A percentile compares a stretch with the other conserved stretches of the same genome.
phyloP scores from a whole-genome alignment of 2,888 invertebrate species.

The Eurytoma adleriae region DNA sequence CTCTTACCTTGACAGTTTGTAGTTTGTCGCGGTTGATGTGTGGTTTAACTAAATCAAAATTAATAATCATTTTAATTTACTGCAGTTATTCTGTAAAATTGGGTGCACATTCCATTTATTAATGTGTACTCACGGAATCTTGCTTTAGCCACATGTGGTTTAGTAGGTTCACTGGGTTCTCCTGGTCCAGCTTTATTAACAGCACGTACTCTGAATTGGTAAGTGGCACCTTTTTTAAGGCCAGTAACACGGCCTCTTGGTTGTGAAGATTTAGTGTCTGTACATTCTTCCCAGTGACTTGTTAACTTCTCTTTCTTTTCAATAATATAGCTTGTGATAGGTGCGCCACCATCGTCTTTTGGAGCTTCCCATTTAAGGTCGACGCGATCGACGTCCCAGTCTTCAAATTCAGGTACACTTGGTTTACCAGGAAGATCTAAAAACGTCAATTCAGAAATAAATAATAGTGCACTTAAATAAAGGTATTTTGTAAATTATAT shows the following conservation, averaged over 20 bases:
- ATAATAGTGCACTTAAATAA: not conserved
- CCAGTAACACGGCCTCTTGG: constrained; percentile 91
- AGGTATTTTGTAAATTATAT: constrained; percentile 1
- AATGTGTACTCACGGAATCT: constrained; percentile 85
- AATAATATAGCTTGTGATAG: constrained; percentile 90
- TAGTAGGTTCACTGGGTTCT: constrained; percentile 92
- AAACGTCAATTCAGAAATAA: constrained; percentile 23
- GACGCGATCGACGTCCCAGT: constrained; percentile 93
- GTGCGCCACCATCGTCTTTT: constrained; percentile 86
- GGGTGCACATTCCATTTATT: not conserved
- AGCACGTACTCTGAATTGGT: constrained; percentile 96
- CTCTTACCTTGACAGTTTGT: constrained; percentile 90
- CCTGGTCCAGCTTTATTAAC: constrained; percentile 96
- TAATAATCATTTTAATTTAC: not conserved
- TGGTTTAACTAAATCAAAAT: constrained; percentile 87
- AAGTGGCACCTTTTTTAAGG: constrained; percentile 92
- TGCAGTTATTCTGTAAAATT: not conserved
- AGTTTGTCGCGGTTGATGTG: constrained; percentile 96
- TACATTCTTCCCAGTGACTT: constrained; percentile 88
- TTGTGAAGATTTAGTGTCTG: constrained; percentile 81
- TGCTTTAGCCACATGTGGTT: constrained; percentile 91
- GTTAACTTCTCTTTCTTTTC: constrained; percentile 92
- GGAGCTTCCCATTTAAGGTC: constrained; percentile 91
- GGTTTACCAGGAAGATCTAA: constrained; percentile 90
- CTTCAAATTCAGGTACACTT: constrained; percentile 89